A percentile compares a stretch with the other conserved stretches of the same genome.
phyloP scores from a whole-genome alignment of 2,888 invertebrate species.

The Entomobrya multifasciata region DNA sequence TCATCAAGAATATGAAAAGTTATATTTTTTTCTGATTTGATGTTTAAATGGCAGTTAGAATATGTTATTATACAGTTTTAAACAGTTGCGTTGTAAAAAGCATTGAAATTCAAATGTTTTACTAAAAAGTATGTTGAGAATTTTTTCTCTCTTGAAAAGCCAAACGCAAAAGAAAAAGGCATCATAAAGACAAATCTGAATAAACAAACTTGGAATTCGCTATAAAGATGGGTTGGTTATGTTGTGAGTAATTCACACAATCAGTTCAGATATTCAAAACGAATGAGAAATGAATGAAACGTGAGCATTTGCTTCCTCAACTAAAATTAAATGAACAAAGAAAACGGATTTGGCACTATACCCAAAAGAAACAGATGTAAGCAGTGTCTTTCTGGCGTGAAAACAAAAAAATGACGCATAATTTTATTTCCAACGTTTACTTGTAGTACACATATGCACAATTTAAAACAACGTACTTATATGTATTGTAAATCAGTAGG shows the following conservation, averaged over 20 bases:
- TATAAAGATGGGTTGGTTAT: background rate
- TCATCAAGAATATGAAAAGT: too few species aligned
- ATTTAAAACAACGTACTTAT: background rate
- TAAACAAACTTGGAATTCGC: too few species aligned
- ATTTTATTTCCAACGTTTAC: background rate
- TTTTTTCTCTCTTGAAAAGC: too few species aligned
- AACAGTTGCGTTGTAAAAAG: too few species aligned
- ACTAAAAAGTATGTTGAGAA: too few species aligned
- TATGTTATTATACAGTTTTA: too few species aligned
- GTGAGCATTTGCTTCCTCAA: conserved; percentile 70
- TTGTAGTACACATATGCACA: background rate
- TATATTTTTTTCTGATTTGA: too few species aligned
- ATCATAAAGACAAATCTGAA: too few species aligned
- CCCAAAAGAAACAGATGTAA: conserved; percentile 1
- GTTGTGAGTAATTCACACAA: background rate
- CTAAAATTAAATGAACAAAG: conserved; percentile 69
- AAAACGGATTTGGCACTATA: conserved; percentile 51
- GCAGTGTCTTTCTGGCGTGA: background rate
- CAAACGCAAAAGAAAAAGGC: too few species aligned
- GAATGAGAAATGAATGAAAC: conserved; percentile 61
- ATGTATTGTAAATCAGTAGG: too few species aligned
- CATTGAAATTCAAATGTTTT: too few species aligned
- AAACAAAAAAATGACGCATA: background rate
- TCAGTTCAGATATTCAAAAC: background rate
- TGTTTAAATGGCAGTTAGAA: background rate